Percentiles rank a stretch among this genome's conserved stretches.
These are phyloP conservation scores for Trissolcus basalis DNA, from an alignment of 1,140 invertebrate species.

Conservation along the genomic window DNA sequence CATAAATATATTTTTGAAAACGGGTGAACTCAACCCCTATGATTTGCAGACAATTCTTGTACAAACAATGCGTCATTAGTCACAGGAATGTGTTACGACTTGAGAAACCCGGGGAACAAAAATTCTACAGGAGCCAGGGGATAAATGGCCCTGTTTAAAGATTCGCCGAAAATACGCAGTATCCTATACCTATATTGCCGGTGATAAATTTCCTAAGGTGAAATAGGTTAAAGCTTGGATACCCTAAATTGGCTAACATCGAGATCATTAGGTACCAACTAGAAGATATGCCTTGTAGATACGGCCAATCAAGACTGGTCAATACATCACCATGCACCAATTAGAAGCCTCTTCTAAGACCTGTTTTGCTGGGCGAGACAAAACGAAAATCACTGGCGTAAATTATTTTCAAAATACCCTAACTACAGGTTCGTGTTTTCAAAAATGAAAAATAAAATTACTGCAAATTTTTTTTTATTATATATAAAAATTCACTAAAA, in stretches of 20 bases:
- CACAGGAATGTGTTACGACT: conserved; percentile 34
- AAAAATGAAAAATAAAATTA: too few species aligned
- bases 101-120: conserved; percentile 6
- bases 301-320: conserved; percentile 59
- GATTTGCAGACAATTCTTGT: conserved; percentile 49
- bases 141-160: conserved; percentile 54
- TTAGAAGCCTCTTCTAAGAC: conserved; percentile 62
- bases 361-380: conserved; percentile 30
- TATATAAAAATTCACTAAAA: too few species aligned
- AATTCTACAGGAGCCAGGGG: conserved; percentile 50
- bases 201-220: conserved; percentile 59
- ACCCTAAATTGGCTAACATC: conserved; percentile 64
- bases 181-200: conserved; percentile 40
- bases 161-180: conserved; percentile 42
- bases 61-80: conserved; percentile 61
- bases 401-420: conserved; percentile 19
- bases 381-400: conserved; percentile 31
- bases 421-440: neutral
- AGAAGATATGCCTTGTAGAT: conserved; percentile 65
- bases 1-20: conserved; percentile 29
- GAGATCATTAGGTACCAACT: conserved; percentile 61
- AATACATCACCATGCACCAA: conserved; percentile 68
- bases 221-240: conserved; percentile 56
- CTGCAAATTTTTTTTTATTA: too few species aligned
- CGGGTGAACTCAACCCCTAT: conserved; percentile 36